Base-by-base conservation (phyloP, 2,888 invertebrate species). In the Melipona beecheii region DNA sequence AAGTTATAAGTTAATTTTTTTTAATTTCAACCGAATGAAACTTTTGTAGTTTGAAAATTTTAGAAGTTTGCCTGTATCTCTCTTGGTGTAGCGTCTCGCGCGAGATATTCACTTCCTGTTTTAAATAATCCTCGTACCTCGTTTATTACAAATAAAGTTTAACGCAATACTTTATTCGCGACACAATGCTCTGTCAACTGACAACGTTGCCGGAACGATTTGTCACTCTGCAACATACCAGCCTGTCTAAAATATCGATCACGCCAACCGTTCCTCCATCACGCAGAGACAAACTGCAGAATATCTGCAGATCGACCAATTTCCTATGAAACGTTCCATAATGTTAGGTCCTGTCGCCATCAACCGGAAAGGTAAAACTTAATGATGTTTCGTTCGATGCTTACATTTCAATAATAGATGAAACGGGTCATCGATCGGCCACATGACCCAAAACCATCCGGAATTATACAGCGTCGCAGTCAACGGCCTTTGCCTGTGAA, bases 351-450 rank as follows among this genome's bases (percentile, higher is more conserved):
- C 58, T 6, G 2, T 5, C 9, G 27, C 24, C 15, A 17, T n/a
- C 21, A 36, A 4, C 21, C 52, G 4, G 58, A 71, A 77, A 27
- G 74, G 36, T 36, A 62, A 66, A 78, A 75, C 79, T 56, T 69
- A 31, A 50, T 49, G 64, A 60, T 66, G 60, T 75, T 65, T 66
- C 69, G 50, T 68, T 64, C 68, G 36, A 24, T 69, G 71, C 68
- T 74, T 66, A 54, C 66, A 62, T 77, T 80, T 84, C 78, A 88
- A 84, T 84, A 82, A 88, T 84, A 80, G 64, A 78, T 78, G 85
- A 85, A 83, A 78, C 68, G 62, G 56, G 58, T 60, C 65, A 88
- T 88, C 87, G 86, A 88, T 88, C 82, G 75, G 36, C 36, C 74
- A 74, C 66, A 82, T 83, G 85, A 86, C 85, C 85, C 70, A 71